These are phyloP conservation scores for Drosophila bocki DNA, from an alignment of 1,140 invertebrate species.

Conservation along the genomic window DNA sequence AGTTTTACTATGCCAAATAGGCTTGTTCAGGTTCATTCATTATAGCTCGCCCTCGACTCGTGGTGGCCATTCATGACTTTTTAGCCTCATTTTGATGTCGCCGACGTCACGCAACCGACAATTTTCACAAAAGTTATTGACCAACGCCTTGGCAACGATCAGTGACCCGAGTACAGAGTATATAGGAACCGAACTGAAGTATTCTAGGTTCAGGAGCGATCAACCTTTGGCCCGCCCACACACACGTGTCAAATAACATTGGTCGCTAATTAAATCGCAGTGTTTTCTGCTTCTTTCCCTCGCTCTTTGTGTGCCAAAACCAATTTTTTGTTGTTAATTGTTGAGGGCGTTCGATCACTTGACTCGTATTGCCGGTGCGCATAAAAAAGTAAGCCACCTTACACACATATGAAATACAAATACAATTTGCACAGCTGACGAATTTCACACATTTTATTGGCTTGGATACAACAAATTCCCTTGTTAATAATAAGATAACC, in stretches of 20 bases:
- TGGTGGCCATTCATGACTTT: slow-evolving; percentile 56
- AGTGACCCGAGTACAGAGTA: slow-evolving; percentile 20
- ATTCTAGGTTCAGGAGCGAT: slow-evolving; percentile 18
- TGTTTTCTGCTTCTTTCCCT: slow-evolving; percentile 3
- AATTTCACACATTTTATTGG: slow-evolving; percentile 59
- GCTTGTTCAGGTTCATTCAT: slow-evolving; percentile 40
- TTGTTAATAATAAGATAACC: slow-evolving; percentile 31
- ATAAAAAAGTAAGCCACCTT: slow-evolving; percentile 54
- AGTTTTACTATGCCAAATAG: slow-evolving; percentile 39
- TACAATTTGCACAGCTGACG: slow-evolving; percentile 36
- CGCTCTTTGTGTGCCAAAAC: slow-evolving; percentile 24
- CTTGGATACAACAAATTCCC: slow-evolving; percentile 23
- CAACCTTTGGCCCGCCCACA: slow-evolving; percentile 64
- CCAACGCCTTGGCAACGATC: slow-evolving; percentile 52
- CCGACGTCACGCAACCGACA: slow-evolving; percentile 45
- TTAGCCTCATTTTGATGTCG: slow-evolving; percentile 50
- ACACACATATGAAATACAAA: slow-evolving; percentile 27
- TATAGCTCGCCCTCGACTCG: slow-evolving; percentile 33
- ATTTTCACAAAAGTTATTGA: slow-evolving; percentile 28
- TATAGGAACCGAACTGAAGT: slow-evolving; percentile 33
- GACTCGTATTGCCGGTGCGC: slow-evolving; percentile 60
- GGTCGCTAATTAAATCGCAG: slow-evolving; percentile 56
- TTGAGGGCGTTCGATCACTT: slow-evolving; percentile 63
- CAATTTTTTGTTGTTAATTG: slow-evolving; percentile 13
- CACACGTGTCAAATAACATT: slow-evolving; percentile 63